phyloP scores from a whole-genome alignment of 2,797 vertebrate species.

The Cottoperca gobio region DNA sequence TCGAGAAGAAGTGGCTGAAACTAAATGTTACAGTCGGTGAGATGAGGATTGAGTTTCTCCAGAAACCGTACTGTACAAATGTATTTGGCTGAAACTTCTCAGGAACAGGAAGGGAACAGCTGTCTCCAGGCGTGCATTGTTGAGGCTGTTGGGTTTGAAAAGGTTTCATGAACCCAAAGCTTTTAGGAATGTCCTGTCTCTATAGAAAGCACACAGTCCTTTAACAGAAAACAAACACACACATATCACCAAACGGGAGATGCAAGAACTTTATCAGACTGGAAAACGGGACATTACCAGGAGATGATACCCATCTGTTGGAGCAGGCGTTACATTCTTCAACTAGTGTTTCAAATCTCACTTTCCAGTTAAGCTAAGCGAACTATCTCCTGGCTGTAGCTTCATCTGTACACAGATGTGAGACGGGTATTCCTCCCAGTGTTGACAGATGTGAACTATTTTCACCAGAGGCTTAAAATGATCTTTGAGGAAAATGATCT shows the following conservation, averaged over 20 bases:
- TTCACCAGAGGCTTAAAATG: too few relatives aligned
- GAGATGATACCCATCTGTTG: not conserved
- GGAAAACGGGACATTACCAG: too few relatives aligned
- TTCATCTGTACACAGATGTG: not conserved
- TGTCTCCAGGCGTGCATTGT: conserved; percentile 1
- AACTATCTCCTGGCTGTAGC: not conserved
- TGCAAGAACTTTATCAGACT: not conserved
- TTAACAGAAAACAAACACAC: not conserved
- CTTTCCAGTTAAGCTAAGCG: not conserved
- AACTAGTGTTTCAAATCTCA: not conserved
- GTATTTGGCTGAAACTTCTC: not conserved
- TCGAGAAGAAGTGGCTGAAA: conserved; percentile 8
- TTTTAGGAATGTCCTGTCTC: conserved; percentile 9
- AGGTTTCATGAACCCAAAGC: not conserved
- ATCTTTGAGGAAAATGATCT: too few relatives aligned
- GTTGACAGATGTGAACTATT: too few relatives aligned
- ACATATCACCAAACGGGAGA: not conserved
- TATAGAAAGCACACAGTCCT: not conserved
- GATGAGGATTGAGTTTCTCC: not conserved
- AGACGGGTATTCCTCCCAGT: too few relatives aligned
- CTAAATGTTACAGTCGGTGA: conserved; percentile 35
- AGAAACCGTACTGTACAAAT: not conserved
- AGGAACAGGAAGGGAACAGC: conserved; percentile 8
- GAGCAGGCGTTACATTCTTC: not conserved
- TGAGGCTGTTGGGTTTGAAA: conserved; percentile 6